Evolutionary conservation across 1,140 invertebrate species (phyloP).

Genomic region (Drosophila tani): DNA sequence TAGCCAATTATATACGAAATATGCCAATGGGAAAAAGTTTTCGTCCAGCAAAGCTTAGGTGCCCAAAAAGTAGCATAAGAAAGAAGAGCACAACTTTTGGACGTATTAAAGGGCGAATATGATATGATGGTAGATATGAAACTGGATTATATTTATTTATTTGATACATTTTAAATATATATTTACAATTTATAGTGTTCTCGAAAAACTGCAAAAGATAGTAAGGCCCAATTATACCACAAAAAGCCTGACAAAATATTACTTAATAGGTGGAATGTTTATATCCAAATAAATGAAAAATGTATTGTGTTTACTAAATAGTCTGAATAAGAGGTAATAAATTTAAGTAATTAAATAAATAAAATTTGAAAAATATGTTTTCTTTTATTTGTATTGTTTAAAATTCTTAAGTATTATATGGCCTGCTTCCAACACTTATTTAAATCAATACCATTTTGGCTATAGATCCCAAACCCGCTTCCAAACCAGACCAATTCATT

Average conservation of each 20-base stretch:
- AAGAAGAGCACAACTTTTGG: background rate
- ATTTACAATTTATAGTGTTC: background rate
- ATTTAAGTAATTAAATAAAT: no score
- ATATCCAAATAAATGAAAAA: no score
- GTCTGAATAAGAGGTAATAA: no score
- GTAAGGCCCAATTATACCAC: no score
- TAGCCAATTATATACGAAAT: conserved; percentile 80
- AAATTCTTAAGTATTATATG: background rate
- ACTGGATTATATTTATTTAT: no score
- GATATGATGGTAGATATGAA: background rate
- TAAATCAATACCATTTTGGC: background rate
- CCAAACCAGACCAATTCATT: conserved; percentile 33
- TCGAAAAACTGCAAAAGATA: no score
- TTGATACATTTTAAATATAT: background rate
- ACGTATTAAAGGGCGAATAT: background rate
- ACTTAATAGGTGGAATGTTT: no score
- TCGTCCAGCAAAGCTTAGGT: background rate
- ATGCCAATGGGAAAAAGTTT: conserved; percentile 71
- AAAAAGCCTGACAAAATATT: no score
- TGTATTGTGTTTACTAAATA: no score
- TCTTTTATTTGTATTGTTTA: background rate
- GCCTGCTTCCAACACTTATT: background rate
- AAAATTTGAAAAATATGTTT: no score
- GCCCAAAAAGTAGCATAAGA: background rate
- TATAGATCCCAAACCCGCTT: conserved; percentile 18